Conservation (phyloP, 1,140 invertebrate genomes). For the Lucilia cuprina region DNA sequence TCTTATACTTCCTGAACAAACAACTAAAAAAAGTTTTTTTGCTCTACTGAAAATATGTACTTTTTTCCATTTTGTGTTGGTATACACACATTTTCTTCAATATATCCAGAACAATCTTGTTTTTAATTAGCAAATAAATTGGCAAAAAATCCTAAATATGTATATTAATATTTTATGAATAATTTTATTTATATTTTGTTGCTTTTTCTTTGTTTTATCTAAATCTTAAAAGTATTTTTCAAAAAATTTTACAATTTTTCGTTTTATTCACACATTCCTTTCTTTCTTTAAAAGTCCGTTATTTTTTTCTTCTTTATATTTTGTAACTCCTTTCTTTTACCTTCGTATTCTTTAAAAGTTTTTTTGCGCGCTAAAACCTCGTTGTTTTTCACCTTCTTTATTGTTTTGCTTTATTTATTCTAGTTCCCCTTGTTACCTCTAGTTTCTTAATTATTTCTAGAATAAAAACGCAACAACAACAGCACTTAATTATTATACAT, state of each 20-base stretch:
- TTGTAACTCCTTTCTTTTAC: background rate
- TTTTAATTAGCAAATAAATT: background rate
- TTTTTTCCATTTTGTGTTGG: background rate
- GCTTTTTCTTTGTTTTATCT: too few relatives aligned
- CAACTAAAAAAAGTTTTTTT: background rate
- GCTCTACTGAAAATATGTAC: background rate
- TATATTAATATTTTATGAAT: background rate
- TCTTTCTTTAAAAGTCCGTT: background rate
- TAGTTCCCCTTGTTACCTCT: too few relatives aligned
- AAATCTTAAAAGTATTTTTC: too few relatives aligned
- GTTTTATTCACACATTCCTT: too few relatives aligned
- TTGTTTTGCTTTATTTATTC: slow-evolving; percentile 4
- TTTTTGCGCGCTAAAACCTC: slow-evolving; percentile 8
- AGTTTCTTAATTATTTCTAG: background rate
- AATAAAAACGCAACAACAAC: background rate
- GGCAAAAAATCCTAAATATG: background rate
- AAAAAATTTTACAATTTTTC: too few relatives aligned
- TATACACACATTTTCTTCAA: background rate
- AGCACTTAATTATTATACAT: background rate
- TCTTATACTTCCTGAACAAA: too few relatives aligned
- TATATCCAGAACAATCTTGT: background rate
- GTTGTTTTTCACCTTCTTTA: background rate
- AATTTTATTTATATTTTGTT: too few relatives aligned
- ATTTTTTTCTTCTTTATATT: background rate
- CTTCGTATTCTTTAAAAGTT: background rate